Conservation (phyloP, 2,797 vertebrate species). For the Sebastes steindachneri region DNA sequence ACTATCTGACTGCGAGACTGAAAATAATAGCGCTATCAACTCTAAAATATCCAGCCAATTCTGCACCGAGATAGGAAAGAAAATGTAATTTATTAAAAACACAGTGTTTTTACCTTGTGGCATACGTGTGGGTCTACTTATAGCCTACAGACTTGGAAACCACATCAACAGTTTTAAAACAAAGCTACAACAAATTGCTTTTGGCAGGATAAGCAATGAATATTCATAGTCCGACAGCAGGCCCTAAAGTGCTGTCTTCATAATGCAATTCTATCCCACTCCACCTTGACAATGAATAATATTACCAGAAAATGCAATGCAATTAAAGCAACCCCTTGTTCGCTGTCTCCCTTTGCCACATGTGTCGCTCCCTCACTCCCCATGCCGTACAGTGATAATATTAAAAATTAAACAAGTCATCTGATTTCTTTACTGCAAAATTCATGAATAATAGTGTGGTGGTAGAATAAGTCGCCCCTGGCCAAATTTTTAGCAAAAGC, state of each 20-base stretch:
- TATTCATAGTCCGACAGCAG: conserved; percentile 73
- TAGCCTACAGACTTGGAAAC: conserved; percentile 50
- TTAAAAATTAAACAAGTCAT: conserved; percentile 73
- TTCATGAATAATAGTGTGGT: conserved; percentile 51
- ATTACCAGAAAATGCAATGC: conserved; percentile 72
- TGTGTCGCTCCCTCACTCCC: conserved; percentile 36
- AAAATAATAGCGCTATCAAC: conserved; percentile 33
- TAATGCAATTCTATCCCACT: conserved; percentile 76
- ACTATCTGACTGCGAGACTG: conserved; percentile 13
- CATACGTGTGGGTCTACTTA: conserved; percentile 21
- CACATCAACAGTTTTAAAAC: conserved; percentile 63
- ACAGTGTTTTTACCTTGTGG: conserved; percentile 36
- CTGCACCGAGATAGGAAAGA: neutral
- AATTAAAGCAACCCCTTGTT: conserved; percentile 70
- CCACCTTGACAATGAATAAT: conserved; percentile 79
- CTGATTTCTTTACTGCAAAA: conserved; percentile 66
- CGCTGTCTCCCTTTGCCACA: conserved; percentile 58
- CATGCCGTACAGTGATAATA: conserved; percentile 61
- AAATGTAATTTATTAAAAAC: conserved; percentile 35
- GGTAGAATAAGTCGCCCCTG: conserved; percentile 41
- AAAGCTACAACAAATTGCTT: conserved; percentile 68
- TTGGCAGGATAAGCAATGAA: conserved; percentile 67
- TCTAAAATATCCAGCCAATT: conserved; percentile 25
- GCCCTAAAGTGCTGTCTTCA: conserved; percentile 73
- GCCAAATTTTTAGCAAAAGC: conserved; percentile 16